Base-by-base conservation (phyloP, 1,140 invertebrate species). In the Nasonia vitripennis region DNA sequence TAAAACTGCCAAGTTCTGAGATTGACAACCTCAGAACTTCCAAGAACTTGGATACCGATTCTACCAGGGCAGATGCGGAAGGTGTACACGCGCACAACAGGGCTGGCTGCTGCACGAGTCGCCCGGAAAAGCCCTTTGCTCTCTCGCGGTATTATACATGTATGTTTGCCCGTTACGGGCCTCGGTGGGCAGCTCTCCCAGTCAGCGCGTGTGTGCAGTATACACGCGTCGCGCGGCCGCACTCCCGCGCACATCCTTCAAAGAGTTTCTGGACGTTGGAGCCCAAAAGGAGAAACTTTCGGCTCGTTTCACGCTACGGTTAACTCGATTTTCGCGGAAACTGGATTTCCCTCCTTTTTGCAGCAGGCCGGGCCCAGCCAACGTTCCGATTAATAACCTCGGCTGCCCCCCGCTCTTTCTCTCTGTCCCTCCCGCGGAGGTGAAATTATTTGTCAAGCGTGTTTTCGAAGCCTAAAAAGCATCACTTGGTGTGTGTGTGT, bases 241-340 rank as follows among this genome's bases (percentile, higher is more conserved):
- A n/a, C 37, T 45, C 11, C 10, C 20, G 74, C 27, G 74, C 41
- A n/a, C 67, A 80, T 85, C 78, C 84, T 70, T 81, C 78, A 73
- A 85, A 85, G 84, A 77, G 51, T 71, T 81, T 70, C 81, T 75
- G 68, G 81, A 70, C 82, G 74, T 80, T 14, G 74, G 82, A 55
- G 70, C 51, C 73, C 17, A 68, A 70, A 81, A 74, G 74, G 73
- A 86, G 79, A 86, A 86, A 86, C 70, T 86, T 86, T 37, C 74
- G 62, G 79, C 12, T 81, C 79, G 79, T 86, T 86, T 81, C 84
- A 86, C 79, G 84, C 73, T 81, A 81, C 55, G 84, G 55, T 86
- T 81, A 81, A 85, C 84, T 81, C 84, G 84, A 85, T 85, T 81
- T 81, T 85, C 78, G 78, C 75, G 67, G 41, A 11, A 80, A 85